A percentile compares a stretch with the other conserved stretches of the same genome.
Conservation (phyloP, 2,797 vertebrate genomes). For the Mycteria americana region DNA sequence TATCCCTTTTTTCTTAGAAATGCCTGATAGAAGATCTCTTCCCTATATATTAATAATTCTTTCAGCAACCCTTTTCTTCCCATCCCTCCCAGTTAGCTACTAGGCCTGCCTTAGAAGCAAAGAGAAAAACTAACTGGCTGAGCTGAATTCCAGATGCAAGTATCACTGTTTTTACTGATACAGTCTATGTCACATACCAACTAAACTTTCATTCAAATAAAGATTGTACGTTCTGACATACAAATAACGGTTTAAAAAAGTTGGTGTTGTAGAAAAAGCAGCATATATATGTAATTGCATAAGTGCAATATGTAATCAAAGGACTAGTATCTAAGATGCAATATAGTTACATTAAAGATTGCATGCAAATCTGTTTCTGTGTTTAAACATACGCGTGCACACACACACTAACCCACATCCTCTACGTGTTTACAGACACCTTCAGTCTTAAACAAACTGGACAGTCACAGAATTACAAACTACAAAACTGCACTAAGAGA, state of each 20-base stretch:
- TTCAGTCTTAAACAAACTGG: not conserved
- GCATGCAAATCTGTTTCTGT: not conserved
- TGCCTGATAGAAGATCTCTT: not conserved
- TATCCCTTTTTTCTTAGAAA: not conserved
- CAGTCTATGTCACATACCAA: not conserved
- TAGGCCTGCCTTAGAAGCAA: not conserved
- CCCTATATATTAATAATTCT: not conserved
- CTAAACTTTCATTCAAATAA: not conserved
- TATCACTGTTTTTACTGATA: not conserved
- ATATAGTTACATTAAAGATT: not conserved
- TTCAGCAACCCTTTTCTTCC: not conserved
- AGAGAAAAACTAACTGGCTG: not conserved
- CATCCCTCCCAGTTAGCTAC: not conserved
- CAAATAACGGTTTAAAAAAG: not conserved
- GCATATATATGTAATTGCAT: accelerated
- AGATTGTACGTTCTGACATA: not conserved
- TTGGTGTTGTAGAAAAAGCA: not conserved
- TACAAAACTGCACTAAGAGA: not conserved
- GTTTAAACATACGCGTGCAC: accelerated
- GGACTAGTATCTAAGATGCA: not conserved
- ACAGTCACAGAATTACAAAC: not conserved
- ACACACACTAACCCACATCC: not conserved
- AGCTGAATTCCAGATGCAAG: not conserved
- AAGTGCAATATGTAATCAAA: not conserved
- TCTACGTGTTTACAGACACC: not conserved